phyloP scores from a whole-genome alignment of 1,140 invertebrate genomes.

The Plutomurus gul region DNA sequence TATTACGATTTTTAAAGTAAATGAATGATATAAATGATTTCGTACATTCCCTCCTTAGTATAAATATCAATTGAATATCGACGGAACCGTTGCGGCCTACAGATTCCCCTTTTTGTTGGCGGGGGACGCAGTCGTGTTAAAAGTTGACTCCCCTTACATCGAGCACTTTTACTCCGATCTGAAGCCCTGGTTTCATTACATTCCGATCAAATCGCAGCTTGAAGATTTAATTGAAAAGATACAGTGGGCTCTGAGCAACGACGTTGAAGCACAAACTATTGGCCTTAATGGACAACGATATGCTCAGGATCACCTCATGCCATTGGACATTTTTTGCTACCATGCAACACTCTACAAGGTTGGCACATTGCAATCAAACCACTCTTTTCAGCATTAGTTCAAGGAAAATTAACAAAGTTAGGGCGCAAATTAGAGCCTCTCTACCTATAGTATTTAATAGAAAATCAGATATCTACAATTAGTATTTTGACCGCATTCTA shows the following conservation, averaged over 20 bases:
- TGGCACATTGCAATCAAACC: too few species aligned
- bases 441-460: too few species aligned
- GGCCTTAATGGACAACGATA: conserved; percentile 72
- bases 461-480: too few species aligned
- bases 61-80: conserved; percentile 93
- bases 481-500: too few species aligned
- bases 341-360: conserved; percentile 74
- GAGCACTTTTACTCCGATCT: conserved; percentile 90
- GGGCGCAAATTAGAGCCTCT: too few species aligned
- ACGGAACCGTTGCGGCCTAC: conserved; percentile 96
- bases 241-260: conserved; percentile 78
- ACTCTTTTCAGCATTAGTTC: too few species aligned
- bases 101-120: conserved; percentile 87
- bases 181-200: conserved; percentile 76
- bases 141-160: conserved; percentile 90
- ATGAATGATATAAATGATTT: conserved; percentile 43
- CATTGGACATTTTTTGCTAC: conserved; percentile 88
- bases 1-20: background rate
- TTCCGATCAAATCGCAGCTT: conserved; percentile 80
- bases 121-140: conserved; percentile 84
- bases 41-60: conserved; percentile 85
- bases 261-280: conserved; percentile 73
- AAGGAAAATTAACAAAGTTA: too few species aligned
- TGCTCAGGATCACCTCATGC: conserved; percentile 77
- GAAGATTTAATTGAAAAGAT: conserved; percentile 79